Conservation (phyloP, 2,113 vertebrate genomes). For the Aegithalos caudatus region DNA sequence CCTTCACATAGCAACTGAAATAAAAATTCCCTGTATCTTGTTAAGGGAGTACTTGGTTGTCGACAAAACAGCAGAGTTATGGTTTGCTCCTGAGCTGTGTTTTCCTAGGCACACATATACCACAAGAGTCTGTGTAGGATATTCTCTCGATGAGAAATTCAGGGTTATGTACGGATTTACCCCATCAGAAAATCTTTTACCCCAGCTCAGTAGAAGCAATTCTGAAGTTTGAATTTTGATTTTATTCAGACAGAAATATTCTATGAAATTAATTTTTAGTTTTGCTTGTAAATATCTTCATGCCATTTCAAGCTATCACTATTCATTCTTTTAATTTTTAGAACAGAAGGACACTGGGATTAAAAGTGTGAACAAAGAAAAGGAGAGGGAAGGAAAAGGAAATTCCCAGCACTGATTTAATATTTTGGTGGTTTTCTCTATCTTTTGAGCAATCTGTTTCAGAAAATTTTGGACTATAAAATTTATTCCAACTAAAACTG, state of each 20-base stretch:
- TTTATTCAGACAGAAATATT: background rate
- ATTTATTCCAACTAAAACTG: background rate
- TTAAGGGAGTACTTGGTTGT: conserved; percentile 9
- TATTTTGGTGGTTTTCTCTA: background rate
- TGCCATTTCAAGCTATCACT: background rate
- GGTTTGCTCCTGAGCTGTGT: background rate
- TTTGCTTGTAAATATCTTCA: background rate
- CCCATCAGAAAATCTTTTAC: background rate
- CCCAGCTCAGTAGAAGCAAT: background rate
- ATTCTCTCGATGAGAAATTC: background rate
- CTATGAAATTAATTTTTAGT: background rate
- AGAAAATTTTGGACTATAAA: background rate
- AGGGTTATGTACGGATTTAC: background rate
- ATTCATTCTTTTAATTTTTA: background rate
- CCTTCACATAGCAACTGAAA: conserved; percentile 33
- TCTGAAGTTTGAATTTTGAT: background rate
- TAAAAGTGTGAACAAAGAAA: background rate
- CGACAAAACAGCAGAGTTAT: background rate
- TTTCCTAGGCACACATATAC: background rate
- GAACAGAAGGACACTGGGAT: background rate
- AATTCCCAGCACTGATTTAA: background rate
- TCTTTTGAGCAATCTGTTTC: background rate
- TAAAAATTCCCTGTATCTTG: background rate
- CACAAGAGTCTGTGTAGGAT: background rate
- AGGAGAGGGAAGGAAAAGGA: background rate